Evolutionary conservation across 2,888 invertebrate genomes (phyloP).

Genomic region (Unio pictorum): DNA sequence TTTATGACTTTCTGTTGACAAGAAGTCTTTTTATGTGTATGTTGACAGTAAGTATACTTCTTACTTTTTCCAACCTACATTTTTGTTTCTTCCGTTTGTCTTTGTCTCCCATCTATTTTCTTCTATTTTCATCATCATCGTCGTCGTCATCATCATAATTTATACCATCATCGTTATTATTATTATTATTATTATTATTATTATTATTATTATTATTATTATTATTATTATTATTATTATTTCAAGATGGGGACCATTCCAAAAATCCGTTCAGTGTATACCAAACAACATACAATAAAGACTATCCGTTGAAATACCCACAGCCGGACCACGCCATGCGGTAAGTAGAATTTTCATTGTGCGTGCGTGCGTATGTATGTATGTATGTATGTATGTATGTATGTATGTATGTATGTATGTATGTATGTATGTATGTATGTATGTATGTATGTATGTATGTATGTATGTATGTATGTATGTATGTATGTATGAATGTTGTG

Average conservation of each 20-base stretch:
- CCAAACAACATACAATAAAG: conserved; percentile 54
- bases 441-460: too few relatives aligned
- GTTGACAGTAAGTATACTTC: too few relatives aligned
- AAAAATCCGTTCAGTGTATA: conserved; percentile 46
- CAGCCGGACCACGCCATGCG: conserved; percentile 48
- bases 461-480: too few relatives aligned
- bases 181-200: conserved; percentile 9
- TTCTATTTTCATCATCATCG: not conserved
- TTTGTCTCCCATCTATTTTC: too few relatives aligned
- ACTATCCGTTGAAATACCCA: conserved; percentile 47
- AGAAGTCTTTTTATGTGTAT: too few relatives aligned
- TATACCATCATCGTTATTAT: conserved; percentile 4
- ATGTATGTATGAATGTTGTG: too few relatives aligned
- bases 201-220: conserved; percentile 11
- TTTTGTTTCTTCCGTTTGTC: too few relatives aligned
- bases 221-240: conserved; percentile 9
- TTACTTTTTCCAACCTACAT: too few relatives aligned
- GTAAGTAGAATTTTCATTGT: conserved; percentile 26
- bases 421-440: too few relatives aligned
- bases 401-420: too few relatives aligned
- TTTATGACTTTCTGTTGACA: too few relatives aligned
- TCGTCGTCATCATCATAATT: conserved; percentile 2
- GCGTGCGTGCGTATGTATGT: not conserved
- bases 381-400: not conserved
- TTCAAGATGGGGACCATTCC: conserved; percentile 21